Base-by-base conservation (phyloP, 2,888 invertebrate species). In the Heliconius aoede region DNA sequence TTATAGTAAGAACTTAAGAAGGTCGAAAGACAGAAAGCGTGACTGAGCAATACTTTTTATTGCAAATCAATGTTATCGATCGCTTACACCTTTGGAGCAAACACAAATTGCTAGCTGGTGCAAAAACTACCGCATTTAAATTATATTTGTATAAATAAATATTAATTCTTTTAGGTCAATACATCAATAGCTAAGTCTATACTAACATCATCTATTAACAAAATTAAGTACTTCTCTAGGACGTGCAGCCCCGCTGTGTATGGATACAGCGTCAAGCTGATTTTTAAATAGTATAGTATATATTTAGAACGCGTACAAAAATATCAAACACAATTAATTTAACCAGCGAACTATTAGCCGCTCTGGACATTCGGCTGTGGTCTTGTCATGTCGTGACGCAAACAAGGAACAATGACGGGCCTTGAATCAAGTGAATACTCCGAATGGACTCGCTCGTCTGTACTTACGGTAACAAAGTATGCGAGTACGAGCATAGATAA, bases 41-140 rank as follows among this genome's bases (percentile, higher is more conserved):
- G 90, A 91, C 89, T 86, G 85, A 85, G 87, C 88, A 86, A 87
- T 89, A 88, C 89, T 91, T 90, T n/a, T 90, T 90, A 89, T 90
- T 88, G 85, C 88, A 88, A 90, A 91, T 89, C 90, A 89, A 90
- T 90, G 88, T 84, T 86, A 87, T 87, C 86, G 85, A 88, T 86
- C 87, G 86, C 83, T 88, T 88, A 86, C 55, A 55, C 55, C 9
- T 55, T 84, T 86, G 86, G 84, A 86, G 86, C 86, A 88, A 86
- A 89, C 89, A 88, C 88, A 88, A 89, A 89, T 89, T 87, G 88
- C 84, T 85, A 83, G 87, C 86, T 85, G 81, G 74, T 74, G 72
- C 76, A 76, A 77, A 78, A 77, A 73, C 76, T 76, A 77, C 80
- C 65, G 71, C 76, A 73, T 73, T 75, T 8, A 32, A 74, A 74